A percentile compares a stretch with the other conserved stretches of the same genome.
Conservation (phyloP, 2,888 invertebrate genomes). For the Drosophila silvestris region DNA sequence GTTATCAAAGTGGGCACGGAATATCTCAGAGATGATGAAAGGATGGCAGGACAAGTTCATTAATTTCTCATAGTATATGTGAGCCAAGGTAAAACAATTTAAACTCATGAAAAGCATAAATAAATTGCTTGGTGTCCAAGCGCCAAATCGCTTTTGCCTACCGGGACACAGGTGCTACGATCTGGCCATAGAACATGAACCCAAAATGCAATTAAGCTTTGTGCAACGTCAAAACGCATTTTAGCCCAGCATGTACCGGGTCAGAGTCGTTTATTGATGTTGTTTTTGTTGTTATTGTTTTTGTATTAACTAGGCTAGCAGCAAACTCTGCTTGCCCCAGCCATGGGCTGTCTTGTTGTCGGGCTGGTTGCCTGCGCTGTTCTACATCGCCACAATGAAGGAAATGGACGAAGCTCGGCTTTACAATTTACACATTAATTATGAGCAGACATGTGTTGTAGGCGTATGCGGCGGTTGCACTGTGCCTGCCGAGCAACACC, state of each 20-base stretch:
- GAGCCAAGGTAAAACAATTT: constrained; percentile 47
- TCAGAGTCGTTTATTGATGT: constrained; percentile 64
- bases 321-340: background rate
- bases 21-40: background rate
- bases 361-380: constrained; percentile 65
- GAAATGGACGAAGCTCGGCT: constrained; percentile 66
- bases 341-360: constrained; percentile 57
- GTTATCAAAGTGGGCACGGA: background rate
- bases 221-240: constrained; percentile 69
- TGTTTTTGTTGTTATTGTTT: constrained; percentile 52
- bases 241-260: constrained; percentile 46
- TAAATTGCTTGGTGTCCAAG: constrained; percentile 49
- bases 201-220: constrained; percentile 74
- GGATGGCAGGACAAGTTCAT: constrained; percentile 16
- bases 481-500: constrained; percentile 5
- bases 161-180: constrained; percentile 33
- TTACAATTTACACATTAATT: constrained; percentile 82
- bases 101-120: constrained; percentile 41
- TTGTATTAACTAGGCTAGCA: constrained; percentile 69
- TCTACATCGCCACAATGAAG: constrained; percentile 66
- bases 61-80: constrained; percentile 28
- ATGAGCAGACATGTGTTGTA: constrained; percentile 82
- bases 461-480: constrained; percentile 57
- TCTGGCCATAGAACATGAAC: constrained; percentile 38
- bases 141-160: constrained; percentile 50